phyloP scores from a whole-genome alignment of 2,113 vertebrate species.

The Pteropus alecto region DNA sequence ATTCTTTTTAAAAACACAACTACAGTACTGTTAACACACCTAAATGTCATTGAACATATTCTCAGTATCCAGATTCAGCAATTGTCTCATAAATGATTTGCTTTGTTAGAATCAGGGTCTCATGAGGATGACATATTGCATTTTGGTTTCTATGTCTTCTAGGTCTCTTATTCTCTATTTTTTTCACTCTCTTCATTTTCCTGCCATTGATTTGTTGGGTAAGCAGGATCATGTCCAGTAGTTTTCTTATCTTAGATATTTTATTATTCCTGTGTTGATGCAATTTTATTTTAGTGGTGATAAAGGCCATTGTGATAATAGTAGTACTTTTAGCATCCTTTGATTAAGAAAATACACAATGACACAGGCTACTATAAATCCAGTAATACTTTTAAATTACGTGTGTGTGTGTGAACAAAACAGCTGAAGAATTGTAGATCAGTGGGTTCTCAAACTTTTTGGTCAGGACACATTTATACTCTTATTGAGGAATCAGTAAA shows the following conservation, averaged over 20 bases:
- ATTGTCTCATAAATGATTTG: neutral
- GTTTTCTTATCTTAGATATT: neutral
- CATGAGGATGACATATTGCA: neutral
- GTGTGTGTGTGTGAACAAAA: neutral
- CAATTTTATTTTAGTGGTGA: conserved; percentile 22
- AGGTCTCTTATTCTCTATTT: neutral
- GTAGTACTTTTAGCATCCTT: neutral
- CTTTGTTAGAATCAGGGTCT: neutral
- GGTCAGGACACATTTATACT: neutral
- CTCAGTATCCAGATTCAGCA: neutral
- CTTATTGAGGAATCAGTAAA: neutral
- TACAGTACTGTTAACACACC: neutral
- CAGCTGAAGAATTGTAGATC: neutral
- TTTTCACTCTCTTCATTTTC: neutral
- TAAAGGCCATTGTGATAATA: neutral
- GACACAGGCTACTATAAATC: neutral
- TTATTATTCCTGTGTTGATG: neutral
- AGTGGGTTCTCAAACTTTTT: neutral
- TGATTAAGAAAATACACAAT: neutral
- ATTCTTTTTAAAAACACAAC: neutral
- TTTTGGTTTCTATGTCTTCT: neutral
- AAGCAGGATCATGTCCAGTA: neutral
- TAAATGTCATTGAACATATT: neutral
- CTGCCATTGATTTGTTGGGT: neutral
- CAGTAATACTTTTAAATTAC: neutral